Conservation (phyloP, 2,888 invertebrate genomes). For the Adela reaumurella region DNA sequence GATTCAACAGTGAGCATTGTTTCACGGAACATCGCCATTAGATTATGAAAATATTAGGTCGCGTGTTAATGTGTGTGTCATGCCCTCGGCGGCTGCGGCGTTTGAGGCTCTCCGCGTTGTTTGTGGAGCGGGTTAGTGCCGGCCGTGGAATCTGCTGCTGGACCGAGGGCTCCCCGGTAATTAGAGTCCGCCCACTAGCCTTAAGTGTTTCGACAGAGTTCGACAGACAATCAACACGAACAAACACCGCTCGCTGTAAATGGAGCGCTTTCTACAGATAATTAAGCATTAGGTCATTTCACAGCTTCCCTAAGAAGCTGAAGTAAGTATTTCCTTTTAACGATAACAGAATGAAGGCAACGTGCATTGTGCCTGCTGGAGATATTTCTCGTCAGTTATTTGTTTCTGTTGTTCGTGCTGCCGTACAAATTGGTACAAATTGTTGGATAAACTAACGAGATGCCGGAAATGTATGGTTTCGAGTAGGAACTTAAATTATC, state of each 20-base stretch:
- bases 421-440: no score
- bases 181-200: constrained; percentile 46
- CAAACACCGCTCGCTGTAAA: not conserved
- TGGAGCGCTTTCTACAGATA: not conserved
- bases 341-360: no score
- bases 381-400: no score
- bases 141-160: constrained; percentile 18
- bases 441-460: no score
- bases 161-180: constrained; percentile 15
- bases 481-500: no score
- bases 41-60: constrained; percentile 57
- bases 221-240: not conserved
- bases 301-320: not conserved
- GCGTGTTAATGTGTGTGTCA: constrained; percentile 55
- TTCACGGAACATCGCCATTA: constrained; percentile 57
- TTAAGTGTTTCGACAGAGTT: not conserved
- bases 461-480: no score
- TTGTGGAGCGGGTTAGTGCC: constrained; percentile 45
- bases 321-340: no score
- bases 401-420: no score
- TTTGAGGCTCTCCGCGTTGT: constrained; percentile 17
- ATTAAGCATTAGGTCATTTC: not conserved
- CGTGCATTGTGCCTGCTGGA: no score
- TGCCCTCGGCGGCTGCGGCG: constrained; percentile 32
- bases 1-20: constrained; percentile 47